Evolutionary conservation across 2,797 vertebrate species (phyloP), one percentile per base, ranked within the genome.

Genomic region (Pampus argenteus): DNA sequence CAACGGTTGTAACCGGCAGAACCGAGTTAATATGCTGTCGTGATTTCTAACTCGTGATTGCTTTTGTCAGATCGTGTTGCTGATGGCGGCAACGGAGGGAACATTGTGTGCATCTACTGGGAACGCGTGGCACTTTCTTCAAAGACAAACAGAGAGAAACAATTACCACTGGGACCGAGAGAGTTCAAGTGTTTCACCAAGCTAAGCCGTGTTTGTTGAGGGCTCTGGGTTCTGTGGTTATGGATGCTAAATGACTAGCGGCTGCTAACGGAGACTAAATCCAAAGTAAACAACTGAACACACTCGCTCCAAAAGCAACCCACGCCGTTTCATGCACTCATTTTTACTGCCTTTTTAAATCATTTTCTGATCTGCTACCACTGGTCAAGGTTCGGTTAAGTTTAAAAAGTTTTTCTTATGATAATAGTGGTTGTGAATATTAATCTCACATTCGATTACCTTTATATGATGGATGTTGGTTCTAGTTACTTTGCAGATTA

Each of bases 51-150:
- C 62, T 31, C 26, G 57, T 58, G 49, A 67, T 84, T 74, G 66
- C 61, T 83, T 74, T 55, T 62, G 74, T 74, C 78, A 73, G 56
- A 67, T 72, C 49, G 3, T 58, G 61, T 51, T 65, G 71, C 28
- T 2, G 23, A 75, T 55, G 74, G 62, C 42, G 22, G 48, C 54
- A 20, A 20, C 11, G 23, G 64, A 29, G 49, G 66, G 48, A 61
- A 44, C 4, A 3, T 9, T 4, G 25, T 47, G 23, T n/a, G 14
- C 22, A 28, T 63, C 66, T 28, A 3, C 31, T 18, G 51, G 48
- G 62, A 74, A n/a, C n/a, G 47, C 14, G 58, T 29, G 17, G 40
- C 40, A 44, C 40, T 44, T 18, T 48, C 44, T 63, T 71, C 62
- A 65, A 47, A 76, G 36, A 47, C 31, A 34, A 51, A 72, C 55